A percentile compares a stretch with the other conserved stretches of the same genome.
These are phyloP conservation scores for Selene dorsalis DNA, from an alignment of 2,797 vertebrate species.

Conservation along the genomic window DNA sequence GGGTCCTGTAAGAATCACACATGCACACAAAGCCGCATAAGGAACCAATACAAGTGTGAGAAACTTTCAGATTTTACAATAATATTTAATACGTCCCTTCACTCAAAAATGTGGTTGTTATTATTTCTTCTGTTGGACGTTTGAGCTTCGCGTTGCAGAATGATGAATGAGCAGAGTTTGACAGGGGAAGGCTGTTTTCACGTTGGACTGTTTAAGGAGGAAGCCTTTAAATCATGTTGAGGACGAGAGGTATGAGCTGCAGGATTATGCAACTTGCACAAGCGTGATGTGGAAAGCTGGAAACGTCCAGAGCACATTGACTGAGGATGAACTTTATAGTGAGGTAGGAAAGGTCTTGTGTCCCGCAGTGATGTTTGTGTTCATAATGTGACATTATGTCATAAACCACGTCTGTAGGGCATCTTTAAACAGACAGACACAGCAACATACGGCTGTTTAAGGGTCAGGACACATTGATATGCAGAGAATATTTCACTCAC, in stretches of 20 bases:
- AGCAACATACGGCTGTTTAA: background rate
- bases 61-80: background rate
- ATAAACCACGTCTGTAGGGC: background rate
- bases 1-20: slow-evolving; percentile 84
- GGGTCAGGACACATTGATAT: background rate
- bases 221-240: background rate
- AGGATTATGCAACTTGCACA: background rate
- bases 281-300: background rate
- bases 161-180: slow-evolving; percentile 1
- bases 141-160: background rate
- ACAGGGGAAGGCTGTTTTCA: background rate
- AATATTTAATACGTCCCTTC: background rate
- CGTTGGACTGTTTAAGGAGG: background rate
- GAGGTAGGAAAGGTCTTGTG: background rate
- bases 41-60: background rate
- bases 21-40: background rate
- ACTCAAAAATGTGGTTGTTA: background rate
- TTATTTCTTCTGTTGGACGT: background rate
- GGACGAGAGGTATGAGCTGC: background rate
- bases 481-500: slow-evolving; percentile 75
- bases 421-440: background rate
- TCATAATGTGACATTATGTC: background rate
- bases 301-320: background rate
- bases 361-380: background rate
- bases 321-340: background rate